phyloP scores from a whole-genome alignment of 2,113 vertebrate genomes.

The Heloderma charlesbogerti region DNA sequence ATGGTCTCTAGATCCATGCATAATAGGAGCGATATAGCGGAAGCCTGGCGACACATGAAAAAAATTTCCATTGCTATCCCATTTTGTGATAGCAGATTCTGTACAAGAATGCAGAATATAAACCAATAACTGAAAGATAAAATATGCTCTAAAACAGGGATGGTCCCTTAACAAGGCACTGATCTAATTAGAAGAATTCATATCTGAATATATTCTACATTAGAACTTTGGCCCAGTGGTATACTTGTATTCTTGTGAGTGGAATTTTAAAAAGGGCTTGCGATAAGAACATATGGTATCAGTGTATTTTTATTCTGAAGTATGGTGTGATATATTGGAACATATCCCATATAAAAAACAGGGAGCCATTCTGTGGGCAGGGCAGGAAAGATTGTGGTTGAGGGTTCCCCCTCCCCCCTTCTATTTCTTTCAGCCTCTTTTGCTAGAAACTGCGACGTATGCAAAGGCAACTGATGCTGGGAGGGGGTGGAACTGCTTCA shows the following conservation, averaged over 20 bases:
- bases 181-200: constrained; percentile 56
- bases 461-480: constrained; percentile 50
- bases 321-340: constrained; percentile 24
- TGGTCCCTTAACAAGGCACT: constrained; percentile 43
- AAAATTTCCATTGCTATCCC: constrained; percentile 50
- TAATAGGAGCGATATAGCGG: constrained; percentile 57
- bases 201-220: constrained; percentile 58
- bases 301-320: background rate
- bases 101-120: constrained; percentile 56
- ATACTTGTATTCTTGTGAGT: constrained; percentile 36
- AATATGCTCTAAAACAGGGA: constrained; percentile 55
- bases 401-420: too few relatives aligned
- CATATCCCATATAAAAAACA: constrained; percentile 21
- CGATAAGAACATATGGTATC: background rate
- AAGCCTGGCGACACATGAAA: constrained; percentile 35
- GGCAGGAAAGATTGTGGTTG: background rate
- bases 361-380: background rate
- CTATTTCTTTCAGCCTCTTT: constrained; percentile 28
- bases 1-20: constrained; percentile 55
- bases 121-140: constrained; percentile 62
- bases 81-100: constrained; percentile 56
- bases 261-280: constrained; percentile 16
- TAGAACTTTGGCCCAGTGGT: constrained; percentile 56
- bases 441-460: constrained; percentile 45
- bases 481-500: constrained; percentile 48